Conservation (phyloP, 2,113 vertebrate species). For the Dipodomys spectabilis region DNA sequence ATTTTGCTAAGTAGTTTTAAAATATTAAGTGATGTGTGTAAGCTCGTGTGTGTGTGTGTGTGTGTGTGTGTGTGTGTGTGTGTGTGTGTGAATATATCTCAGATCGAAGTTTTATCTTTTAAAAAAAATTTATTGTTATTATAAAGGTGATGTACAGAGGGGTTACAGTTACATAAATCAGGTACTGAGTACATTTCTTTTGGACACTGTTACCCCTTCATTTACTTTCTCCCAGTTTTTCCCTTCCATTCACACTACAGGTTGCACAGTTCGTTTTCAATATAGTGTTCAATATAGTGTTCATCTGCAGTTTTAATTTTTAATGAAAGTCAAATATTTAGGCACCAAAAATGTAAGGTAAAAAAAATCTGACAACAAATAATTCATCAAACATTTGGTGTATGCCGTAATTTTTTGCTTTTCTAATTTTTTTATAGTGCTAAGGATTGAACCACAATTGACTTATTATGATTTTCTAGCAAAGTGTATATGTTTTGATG, state of each 20-base stretch:
- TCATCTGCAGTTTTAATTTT: neutral
- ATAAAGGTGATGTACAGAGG: no score
- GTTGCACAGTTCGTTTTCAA: no score
- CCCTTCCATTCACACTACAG: no score
- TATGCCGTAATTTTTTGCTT: neutral
- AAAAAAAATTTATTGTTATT: no score
- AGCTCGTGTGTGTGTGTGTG: neutral
- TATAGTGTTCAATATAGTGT: no score
- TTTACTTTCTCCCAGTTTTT: no score
- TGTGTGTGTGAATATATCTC: neutral
- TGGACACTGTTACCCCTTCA: no score
- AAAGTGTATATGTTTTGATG: neutral
- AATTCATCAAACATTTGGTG: neutral
- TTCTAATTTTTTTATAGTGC: neutral
- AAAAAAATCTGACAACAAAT: neutral
- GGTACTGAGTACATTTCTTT: no score
- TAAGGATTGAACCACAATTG: neutral
- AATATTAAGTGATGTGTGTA: neutral
- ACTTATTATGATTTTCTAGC: neutral
- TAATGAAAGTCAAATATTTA: constrained; percentile 48
- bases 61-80: neutral
- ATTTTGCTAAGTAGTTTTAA: constrained; percentile 21
- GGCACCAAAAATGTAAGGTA: neutral
- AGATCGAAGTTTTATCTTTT: neutral
- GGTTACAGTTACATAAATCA: no score